phyloP scores from a whole-genome alignment of 2,797 vertebrate genomes.

The Tenualosa thibaudeaui region DNA sequence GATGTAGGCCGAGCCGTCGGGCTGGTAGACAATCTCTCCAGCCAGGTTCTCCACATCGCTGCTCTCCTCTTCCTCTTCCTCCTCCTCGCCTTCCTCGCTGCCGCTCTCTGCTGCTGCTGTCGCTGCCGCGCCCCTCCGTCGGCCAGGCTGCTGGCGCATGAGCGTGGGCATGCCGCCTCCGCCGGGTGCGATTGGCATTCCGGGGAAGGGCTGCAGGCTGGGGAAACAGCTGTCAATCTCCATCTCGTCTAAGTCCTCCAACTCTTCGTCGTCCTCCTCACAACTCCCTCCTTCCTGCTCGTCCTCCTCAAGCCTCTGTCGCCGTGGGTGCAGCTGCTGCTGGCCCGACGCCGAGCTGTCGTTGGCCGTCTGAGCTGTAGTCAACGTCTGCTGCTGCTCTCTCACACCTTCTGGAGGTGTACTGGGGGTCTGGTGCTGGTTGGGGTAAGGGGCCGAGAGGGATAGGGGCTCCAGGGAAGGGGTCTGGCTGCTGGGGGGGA shows the following conservation, averaged over 20 bases:
- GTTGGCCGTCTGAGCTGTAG: slow-evolving; percentile 61
- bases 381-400: slow-evolving; percentile 71
- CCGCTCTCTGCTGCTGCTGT: slow-evolving; percentile 78
- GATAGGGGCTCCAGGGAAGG: slow-evolving; percentile 77
- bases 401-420: slow-evolving; percentile 72
- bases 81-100: slow-evolving; percentile 91
- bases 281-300: slow-evolving; percentile 81
- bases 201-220: slow-evolving; percentile 80
- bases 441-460: slow-evolving; percentile 70
- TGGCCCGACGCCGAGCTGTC: slow-evolving; percentile 66
- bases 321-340: slow-evolving; percentile 72
- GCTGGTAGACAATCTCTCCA: slow-evolving; percentile 98
- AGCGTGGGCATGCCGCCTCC: slow-evolving; percentile 78
- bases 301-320: slow-evolving; percentile 78
- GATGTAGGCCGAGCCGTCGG: slow-evolving; percentile 97
- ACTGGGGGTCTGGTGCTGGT: slow-evolving; percentile 71
- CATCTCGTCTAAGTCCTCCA: slow-evolving; percentile 88
- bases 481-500: slow-evolving; percentile 77
- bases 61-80: slow-evolving; percentile 86
- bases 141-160: slow-evolving; percentile 73
- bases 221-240: slow-evolving; percentile 97
- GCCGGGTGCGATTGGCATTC: slow-evolving; percentile 75
- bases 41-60: slow-evolving; percentile 98
- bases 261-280: slow-evolving; percentile 82
- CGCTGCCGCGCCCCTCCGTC: slow-evolving; percentile 65